Percentiles rank a stretch among this genome's conserved stretches.
Conservation (phyloP, 2,797 vertebrate species). For the Gambusia yucatana region DNA sequence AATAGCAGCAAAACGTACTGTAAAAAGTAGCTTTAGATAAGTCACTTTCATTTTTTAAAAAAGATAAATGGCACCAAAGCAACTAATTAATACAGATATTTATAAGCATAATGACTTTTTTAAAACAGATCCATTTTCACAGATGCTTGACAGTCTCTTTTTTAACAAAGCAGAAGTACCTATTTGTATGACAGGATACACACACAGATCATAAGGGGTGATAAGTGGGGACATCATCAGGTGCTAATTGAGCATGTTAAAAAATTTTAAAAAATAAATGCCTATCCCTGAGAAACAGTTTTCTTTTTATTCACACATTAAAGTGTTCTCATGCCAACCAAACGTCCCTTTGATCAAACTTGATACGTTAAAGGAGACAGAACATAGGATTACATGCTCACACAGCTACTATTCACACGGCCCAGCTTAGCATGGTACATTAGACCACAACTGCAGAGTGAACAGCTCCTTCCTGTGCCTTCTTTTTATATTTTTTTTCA, state of each 20-base stretch:
- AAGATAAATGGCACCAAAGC: not conserved
- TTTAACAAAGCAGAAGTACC: slow-evolving; percentile 37
- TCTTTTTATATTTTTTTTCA: slow-evolving; percentile 56
- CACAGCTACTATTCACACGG: slow-evolving; percentile 5
- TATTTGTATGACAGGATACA: slow-evolving; percentile 61
- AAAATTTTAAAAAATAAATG: not conserved
- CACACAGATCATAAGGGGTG: slow-evolving; percentile 35
- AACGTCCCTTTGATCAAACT: slow-evolving; percentile 15
- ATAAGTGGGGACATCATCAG: slow-evolving; percentile 32
- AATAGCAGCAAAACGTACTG: not conserved
- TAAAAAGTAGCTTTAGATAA: not conserved
- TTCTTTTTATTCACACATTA: slow-evolving; percentile 10
- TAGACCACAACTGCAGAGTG: slow-evolving; percentile 42
- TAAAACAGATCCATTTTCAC: not conserved
- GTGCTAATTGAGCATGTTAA: slow-evolving; percentile 24
- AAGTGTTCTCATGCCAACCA: not conserved
- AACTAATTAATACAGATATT: not conserved
- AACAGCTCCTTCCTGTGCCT: slow-evolving; percentile 43
- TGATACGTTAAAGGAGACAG: slow-evolving; percentile 12
- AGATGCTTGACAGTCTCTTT: not conserved
- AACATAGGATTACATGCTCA: slow-evolving; percentile 16
- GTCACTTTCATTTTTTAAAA: not conserved
- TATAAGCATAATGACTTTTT: not conserved
- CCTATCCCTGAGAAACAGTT: not conserved
- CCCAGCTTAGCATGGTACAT: slow-evolving; percentile 31